Evolutionary conservation across 1,140 invertebrate genomes (phyloP).

Genomic region (Idris sp.): DNA sequence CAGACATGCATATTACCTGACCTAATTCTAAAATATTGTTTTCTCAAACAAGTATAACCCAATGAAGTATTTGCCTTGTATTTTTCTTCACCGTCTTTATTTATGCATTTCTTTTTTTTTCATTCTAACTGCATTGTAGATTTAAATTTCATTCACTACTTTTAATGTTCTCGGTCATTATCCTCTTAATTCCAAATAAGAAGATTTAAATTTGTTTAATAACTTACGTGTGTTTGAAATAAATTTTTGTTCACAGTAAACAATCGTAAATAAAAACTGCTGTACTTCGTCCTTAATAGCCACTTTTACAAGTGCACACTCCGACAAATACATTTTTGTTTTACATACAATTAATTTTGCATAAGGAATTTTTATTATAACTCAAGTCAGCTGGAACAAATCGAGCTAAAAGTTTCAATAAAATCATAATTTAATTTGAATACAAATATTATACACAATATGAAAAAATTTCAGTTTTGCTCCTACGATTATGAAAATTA

Average conservation of each 20-base stretch:
- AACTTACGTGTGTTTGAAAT: constrained; percentile 4
- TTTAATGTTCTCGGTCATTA: constrained; percentile 12
- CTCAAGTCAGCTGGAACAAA: too few relatives aligned
- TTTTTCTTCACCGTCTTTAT: constrained; percentile 22
- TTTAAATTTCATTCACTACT: constrained; percentile 31
- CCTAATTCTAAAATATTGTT: constrained; percentile 44
- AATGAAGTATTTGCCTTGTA: constrained; percentile 30
- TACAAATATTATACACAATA: too few relatives aligned
- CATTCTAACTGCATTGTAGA: constrained; percentile 4
- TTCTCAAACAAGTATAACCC: constrained; percentile 27
- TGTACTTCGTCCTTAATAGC: too few relatives aligned
- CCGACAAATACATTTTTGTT: too few relatives aligned
- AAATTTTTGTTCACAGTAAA: constrained; percentile 9
- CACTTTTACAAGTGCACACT: too few relatives aligned
- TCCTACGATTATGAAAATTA: too few relatives aligned
- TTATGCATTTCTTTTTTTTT: constrained; percentile 28
- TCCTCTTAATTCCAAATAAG: constrained; percentile 15
- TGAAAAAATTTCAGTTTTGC: too few relatives aligned
- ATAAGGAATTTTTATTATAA: too few relatives aligned
- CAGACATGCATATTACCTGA: constrained; percentile 34
- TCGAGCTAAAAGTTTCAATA: too few relatives aligned
- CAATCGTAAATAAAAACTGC: too few relatives aligned
- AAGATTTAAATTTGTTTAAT: constrained; percentile 18
- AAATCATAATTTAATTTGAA: too few relatives aligned
- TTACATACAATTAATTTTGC: too few relatives aligned